A percentile compares a stretch with the other conserved stretches of the same genome.
phyloP scores from a whole-genome alignment of 2,113 vertebrate species.

The Megaceryle torquata region DNA sequence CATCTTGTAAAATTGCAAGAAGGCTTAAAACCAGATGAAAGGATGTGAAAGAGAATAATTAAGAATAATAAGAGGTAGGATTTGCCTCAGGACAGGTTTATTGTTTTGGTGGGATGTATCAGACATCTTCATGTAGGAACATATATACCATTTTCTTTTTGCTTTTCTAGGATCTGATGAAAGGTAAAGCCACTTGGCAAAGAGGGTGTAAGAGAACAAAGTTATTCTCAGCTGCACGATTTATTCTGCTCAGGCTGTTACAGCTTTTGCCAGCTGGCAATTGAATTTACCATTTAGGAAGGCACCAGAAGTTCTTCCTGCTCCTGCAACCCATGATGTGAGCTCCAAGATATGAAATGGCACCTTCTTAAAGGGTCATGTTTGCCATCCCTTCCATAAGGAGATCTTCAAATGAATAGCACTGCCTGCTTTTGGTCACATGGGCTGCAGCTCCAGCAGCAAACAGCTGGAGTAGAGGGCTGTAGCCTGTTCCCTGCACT shows the following conservation, averaged over 20 bases:
- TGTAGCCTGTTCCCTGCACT: neutral
- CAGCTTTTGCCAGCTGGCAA: neutral
- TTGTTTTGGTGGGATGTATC: neutral
- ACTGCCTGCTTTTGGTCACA: neutral
- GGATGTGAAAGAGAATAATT: neutral
- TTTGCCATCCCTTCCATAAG: fast-evolving
- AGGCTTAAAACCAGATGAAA: neutral
- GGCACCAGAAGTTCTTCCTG: neutral
- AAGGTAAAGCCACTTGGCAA: neutral
- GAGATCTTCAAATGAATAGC: neutral
- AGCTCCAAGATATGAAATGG: neutral
- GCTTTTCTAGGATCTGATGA: neutral
- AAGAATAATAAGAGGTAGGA: neutral
- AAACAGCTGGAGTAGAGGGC: neutral
- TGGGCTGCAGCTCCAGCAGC: neutral
- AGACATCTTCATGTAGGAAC: neutral
- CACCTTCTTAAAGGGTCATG: neutral
- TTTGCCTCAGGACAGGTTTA: neutral
- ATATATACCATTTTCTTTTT: neutral
- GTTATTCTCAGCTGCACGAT: neutral
- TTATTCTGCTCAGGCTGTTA: neutral
- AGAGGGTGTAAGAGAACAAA: neutral
- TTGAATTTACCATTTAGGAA: neutral
- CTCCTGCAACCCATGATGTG: neutral
- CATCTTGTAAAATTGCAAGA: neutral